Evolutionary conservation across 2,113 vertebrate species (phyloP).

Genomic region (Natator depressus): DNA sequence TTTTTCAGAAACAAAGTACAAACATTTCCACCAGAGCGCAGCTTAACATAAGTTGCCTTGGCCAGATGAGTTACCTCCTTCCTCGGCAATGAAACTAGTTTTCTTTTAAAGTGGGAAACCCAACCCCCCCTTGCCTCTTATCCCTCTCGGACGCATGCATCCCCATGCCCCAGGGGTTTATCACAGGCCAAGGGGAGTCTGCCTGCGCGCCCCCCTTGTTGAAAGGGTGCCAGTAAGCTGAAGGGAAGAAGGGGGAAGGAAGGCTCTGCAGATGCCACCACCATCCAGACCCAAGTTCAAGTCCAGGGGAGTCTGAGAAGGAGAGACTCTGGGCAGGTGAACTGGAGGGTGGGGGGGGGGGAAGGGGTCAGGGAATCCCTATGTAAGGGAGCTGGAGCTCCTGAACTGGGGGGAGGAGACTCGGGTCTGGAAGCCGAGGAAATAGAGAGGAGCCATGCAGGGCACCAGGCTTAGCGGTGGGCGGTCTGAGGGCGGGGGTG

Average conservation of each 20-base stretch:
- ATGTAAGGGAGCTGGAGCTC: too few relatives aligned
- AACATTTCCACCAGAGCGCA: not conserved
- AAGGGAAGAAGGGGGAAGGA: not conserved
- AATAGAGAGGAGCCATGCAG: too few relatives aligned
- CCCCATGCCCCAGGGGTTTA: too few relatives aligned
- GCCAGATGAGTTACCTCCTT: not conserved
- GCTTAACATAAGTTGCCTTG: fast-evolving
- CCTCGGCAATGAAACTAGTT: not conserved
- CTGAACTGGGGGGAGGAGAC: too few relatives aligned
- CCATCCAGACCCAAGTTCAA: not conserved
- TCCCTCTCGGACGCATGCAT: too few relatives aligned
- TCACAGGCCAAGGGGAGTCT: too few relatives aligned
- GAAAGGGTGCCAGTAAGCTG: not conserved
- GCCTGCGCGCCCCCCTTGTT: too few relatives aligned
- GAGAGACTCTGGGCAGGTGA: not conserved
- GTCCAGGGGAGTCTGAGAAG: too few relatives aligned
- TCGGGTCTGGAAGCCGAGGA: too few relatives aligned
- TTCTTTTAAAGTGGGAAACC: not conserved
- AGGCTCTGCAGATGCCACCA: too few relatives aligned
- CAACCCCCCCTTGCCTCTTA: too few relatives aligned
- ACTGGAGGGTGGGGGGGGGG: not conserved
- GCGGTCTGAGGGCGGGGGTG: not conserved
- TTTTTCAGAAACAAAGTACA: not conserved
- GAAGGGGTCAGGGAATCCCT: not conserved
- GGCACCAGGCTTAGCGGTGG: not conserved